Evolutionary conservation across 2,888 invertebrate species (phyloP).

Genomic region (Nebria brevicollis): DNA sequence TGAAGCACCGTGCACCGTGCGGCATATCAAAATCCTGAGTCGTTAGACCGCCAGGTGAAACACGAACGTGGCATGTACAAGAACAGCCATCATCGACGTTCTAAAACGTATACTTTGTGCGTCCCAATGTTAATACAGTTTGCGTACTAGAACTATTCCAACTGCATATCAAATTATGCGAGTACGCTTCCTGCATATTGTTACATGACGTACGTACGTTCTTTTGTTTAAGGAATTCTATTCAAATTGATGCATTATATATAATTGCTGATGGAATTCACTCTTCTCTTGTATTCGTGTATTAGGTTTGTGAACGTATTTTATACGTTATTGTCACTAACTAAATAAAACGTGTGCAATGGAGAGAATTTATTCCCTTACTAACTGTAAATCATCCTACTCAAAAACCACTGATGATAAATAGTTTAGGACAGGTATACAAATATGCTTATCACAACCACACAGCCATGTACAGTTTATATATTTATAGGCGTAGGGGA

Average conservation of each 20-base stretch:
- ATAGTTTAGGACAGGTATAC: too few relatives aligned
- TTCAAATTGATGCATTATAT: slow-evolving; percentile 9
- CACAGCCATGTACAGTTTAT: too few relatives aligned
- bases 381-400: too few relatives aligned
- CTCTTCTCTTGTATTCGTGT: too few relatives aligned
- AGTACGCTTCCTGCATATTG: slow-evolving; percentile 10
- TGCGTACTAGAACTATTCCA: background rate
- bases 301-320: too few relatives aligned
- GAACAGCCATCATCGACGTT: slow-evolving; percentile 7
- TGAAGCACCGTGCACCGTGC: slow-evolving; percentile 4
- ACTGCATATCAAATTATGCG: slow-evolving; percentile 16
- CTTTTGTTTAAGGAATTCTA: background rate
- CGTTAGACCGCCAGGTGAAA: slow-evolving; percentile 6
- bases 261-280: background rate
- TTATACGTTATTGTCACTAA: too few relatives aligned
- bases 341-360: too few relatives aligned
- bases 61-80: background rate
- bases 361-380: too few relatives aligned
- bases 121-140: background rate
- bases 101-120: slow-evolving; percentile 9
- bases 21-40: slow-evolving; percentile 23
- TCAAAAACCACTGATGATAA: too few relatives aligned
- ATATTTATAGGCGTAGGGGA: too few relatives aligned
- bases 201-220: slow-evolving; percentile 8
- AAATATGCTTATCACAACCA: too few relatives aligned